Base-by-base conservation (phyloP, 2,113 vertebrate species). In the Cinclus cinclus region DNA sequence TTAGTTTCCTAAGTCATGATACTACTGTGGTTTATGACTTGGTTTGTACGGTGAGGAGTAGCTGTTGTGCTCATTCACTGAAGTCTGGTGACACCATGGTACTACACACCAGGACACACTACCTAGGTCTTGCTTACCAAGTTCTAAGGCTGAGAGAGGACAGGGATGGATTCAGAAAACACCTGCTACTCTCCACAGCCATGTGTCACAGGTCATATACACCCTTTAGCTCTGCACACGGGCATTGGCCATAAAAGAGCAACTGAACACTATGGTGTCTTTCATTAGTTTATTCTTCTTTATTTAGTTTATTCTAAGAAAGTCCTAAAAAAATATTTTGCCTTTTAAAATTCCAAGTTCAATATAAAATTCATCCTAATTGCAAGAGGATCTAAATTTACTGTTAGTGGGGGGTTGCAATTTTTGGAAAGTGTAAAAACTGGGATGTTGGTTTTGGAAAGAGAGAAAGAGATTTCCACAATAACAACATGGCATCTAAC, bases 391-490 rank as follows among this genome's bases (percentile, higher is more conserved):
- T 41, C 42, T 84, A 65, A 89, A 22, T 8, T 27, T 60, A 24
- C 39, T 78, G 9, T 47, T 75, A 63, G 70, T 74, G 20, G 31
- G 65, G 65, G 27, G 30, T 67, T 90, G 47, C 50, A 80, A n/a
- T 89, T 97, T 96, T 68, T 95, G 83, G 91, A 96, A 84, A 28
- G 16, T 27, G 28, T 83, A 82, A 92, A 96, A 94, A 50, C 59
- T 56, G 24, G 55, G 78, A 73, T 76, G 22, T 60, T 90, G 37
- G 74, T 96, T 97, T 93, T 91, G 80, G 91, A 96, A 94, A 50
- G 62, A 60, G 47, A 77, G 30, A 69, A 59, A 89, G 30, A 50
- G 28, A 19, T 85, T 96, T 94, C 71, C 35, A 62, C 59, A 92
- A 80, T n/a, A 92, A 56, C 49, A 88, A 86, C 47, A 47, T 88